phyloP scores from a whole-genome alignment of 2,888 invertebrate species.

The Sarcophaga carnaria region DNA sequence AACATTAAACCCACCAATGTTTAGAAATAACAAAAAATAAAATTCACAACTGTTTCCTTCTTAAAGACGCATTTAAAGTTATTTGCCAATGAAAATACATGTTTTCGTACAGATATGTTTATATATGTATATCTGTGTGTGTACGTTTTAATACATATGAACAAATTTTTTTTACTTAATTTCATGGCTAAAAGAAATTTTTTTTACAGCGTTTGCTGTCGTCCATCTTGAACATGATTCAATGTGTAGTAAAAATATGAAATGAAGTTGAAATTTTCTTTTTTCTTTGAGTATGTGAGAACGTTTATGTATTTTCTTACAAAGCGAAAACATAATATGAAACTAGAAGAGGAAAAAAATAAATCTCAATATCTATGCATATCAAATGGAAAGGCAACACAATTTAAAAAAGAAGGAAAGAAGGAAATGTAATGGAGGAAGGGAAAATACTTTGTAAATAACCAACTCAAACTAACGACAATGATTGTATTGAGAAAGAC shows the following conservation, averaged over 20 bases:
- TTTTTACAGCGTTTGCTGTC: slow-evolving; percentile 24
- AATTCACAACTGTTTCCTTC: background rate
- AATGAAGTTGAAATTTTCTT: slow-evolving; percentile 8
- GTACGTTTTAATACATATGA: background rate
- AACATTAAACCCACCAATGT: no score
- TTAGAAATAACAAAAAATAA: no score
- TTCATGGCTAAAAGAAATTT: slow-evolving; percentile 17
- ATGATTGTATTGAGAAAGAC: slow-evolving; percentile 35
- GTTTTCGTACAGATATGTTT: no score
- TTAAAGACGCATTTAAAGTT: slow-evolving; percentile 38
- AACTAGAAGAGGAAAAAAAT: background rate
- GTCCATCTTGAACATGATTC: slow-evolving; percentile 7
- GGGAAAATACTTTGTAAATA: no score
- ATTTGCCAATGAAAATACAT: slow-evolving; percentile 8
- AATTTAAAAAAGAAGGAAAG: background rate
- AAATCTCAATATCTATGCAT: background rate
- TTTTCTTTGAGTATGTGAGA: background rate
- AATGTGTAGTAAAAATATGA: slow-evolving; percentile 1
- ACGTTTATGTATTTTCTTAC: slow-evolving; percentile 19
- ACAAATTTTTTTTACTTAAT: background rate
- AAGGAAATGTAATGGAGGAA: background rate
- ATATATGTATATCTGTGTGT: background rate
- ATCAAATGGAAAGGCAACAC: background rate
- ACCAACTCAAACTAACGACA: slow-evolving; percentile 16
- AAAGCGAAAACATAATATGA: background rate